Evolutionary conservation across 2,797 vertebrate species (phyloP).

Genomic region (Sebastes kiyomatsui): DNA sequence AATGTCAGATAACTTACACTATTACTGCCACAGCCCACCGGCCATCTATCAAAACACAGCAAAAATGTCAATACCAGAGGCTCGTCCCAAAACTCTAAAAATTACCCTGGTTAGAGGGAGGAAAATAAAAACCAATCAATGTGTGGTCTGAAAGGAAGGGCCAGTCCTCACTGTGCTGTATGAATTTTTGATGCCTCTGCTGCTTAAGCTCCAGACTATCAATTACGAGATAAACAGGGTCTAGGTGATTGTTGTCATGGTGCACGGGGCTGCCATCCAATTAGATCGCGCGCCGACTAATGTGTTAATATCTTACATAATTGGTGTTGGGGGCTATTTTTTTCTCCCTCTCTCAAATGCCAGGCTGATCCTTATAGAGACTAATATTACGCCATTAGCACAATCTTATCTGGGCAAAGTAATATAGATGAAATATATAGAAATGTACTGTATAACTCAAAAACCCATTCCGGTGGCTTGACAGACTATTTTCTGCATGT

Average conservation of each 20-base stretch:
- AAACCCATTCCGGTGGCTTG: constrained; percentile 56
- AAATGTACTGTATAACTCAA: constrained; percentile 62
- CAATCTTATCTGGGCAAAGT: constrained; percentile 68
- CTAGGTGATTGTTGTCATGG: constrained; percentile 84
- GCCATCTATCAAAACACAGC: constrained; percentile 78
- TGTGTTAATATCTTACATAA: constrained; percentile 85
- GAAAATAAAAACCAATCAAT: constrained; percentile 77
- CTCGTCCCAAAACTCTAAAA: constrained; percentile 72
- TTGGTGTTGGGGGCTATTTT: constrained; percentile 80
- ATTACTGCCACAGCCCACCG: constrained; percentile 71
- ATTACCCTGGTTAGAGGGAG: constrained; percentile 75
- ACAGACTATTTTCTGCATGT: constrained; percentile 62
- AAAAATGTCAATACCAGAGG: constrained; percentile 68
- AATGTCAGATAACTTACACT: constrained; percentile 77
- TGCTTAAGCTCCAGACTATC: constrained; percentile 80
- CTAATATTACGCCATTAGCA: constrained; percentile 71
- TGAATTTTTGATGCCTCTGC: constrained; percentile 79
- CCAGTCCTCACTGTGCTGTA: constrained; percentile 60
- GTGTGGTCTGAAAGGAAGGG: constrained; percentile 67
- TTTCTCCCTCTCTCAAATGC: constrained; percentile 73
- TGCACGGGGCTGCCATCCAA: constrained; percentile 79
- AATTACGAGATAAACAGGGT: constrained; percentile 83
- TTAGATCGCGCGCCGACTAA: constrained; percentile 78
- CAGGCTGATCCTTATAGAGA: constrained; percentile 71
- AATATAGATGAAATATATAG: constrained; percentile 73